Evolutionary conservation across 2,888 invertebrate species (phyloP).

Genomic region (Ophion costatus): DNA sequence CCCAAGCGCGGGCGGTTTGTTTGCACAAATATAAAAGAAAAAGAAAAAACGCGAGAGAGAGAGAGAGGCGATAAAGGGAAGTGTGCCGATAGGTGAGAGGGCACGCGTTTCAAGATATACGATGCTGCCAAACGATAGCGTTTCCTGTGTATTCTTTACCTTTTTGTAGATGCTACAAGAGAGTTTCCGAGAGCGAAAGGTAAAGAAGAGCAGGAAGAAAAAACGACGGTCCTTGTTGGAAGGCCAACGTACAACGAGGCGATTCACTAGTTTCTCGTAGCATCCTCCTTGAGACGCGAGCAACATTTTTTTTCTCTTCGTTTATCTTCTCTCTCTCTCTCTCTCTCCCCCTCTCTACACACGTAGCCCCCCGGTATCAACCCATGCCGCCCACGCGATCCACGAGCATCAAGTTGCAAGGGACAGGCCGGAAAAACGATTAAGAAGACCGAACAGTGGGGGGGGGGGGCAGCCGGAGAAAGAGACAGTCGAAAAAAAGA

Average conservation of each 20-base stretch:
- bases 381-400: slow-evolving; percentile 64
- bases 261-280: slow-evolving; percentile 71
- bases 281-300: slow-evolving; percentile 54
- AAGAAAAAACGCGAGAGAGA: slow-evolving; percentile 8
- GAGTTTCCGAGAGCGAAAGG: slow-evolving; percentile 48
- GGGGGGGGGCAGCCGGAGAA: slow-evolving; percentile 2
- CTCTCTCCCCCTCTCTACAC: slow-evolving; percentile 52
- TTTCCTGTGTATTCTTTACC: slow-evolving; percentile 68
- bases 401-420: slow-evolving; percentile 56
- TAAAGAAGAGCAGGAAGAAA: slow-evolving; percentile 36
- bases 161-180: slow-evolving; percentile 6
- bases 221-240: neutral
- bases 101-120: slow-evolving; percentile 66
- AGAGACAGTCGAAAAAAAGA: neutral
- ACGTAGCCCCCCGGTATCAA: slow-evolving; percentile 57
- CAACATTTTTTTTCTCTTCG: slow-evolving; percentile 21
- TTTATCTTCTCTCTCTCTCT: slow-evolving; percentile 4
- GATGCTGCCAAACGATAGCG: slow-evolving; percentile 62
- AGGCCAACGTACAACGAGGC: slow-evolving; percentile 72
- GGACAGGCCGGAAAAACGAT: slow-evolving; percentile 32
- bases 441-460: slow-evolving; percentile 50
- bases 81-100: slow-evolving; percentile 67
- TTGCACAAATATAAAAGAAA: slow-evolving; percentile 36
- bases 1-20: slow-evolving; percentile 61
- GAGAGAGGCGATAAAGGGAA: slow-evolving; percentile 51